Evolutionary conservation across 1,140 invertebrate genomes (phyloP), one percentile per base, ranked within the genome.

Genomic region (Xylocopa sonorina): DNA sequence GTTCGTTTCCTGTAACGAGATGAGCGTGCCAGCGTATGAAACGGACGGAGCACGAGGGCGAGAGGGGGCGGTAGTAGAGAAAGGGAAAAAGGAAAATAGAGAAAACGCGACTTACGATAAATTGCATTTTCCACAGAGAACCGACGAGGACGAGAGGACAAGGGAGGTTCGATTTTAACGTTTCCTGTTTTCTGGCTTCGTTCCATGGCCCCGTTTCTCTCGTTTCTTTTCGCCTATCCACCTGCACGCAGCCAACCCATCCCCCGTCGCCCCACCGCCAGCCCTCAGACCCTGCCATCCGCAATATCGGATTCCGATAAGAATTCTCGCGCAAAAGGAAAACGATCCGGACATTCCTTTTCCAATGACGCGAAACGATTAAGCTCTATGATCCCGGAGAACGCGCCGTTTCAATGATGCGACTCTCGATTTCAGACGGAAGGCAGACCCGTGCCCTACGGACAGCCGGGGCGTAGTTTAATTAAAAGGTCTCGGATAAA

Each of bases 301-400:
- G 63, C 57, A 78, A 85, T 90, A 91, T 92, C 89, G 89, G 85
- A 89, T 92, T 92, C 86, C 90, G 87, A 92, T 91, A 90, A 91
- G 89, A 91, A 89, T 87, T 83, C 81, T 57, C 67, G 72, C 41
- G 78, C 83, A 78, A 86, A 87, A 84, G 76, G 74, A 77, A 74
- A 85, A 74, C 83, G 46, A 41, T 67, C 60, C 50, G 43, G 77
- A 82, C 83, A 72, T 88, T 89, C 84, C 85, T 87, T 85, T 88
- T 73, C 82, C 71, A 69, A 87, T 85, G 87, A 73, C 80, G 78
- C 79, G 63, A 58, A 82, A 81, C 82, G 80, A 82, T 87, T 84
- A 82, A 85, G 67, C 55, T 63, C 71, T 57, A 71, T 67, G 66
- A 84, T 80, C 69, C 51, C 46, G 7, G 51, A 66, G 27, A 51